phyloP scores from a whole-genome alignment of 1,140 invertebrate species.

The Lethocerus indicus region DNA sequence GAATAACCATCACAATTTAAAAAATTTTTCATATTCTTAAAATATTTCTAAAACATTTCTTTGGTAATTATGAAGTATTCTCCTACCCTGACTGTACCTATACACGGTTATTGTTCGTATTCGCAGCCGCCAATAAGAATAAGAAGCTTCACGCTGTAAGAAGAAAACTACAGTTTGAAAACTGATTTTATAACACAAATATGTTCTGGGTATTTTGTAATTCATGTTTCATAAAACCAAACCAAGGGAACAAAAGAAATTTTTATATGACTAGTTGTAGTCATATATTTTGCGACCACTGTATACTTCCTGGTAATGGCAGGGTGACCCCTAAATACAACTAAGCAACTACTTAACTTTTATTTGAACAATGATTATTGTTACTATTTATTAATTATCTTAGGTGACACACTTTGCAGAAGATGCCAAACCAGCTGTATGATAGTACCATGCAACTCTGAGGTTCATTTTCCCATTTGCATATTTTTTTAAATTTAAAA shows the following conservation, averaged over 20 bases:
- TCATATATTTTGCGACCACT: slow-evolving; percentile 6
- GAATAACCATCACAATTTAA: too few relatives aligned
- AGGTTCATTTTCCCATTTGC: neutral
- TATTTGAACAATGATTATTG: neutral
- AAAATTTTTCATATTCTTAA: too few relatives aligned
- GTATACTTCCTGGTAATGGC: slow-evolving; percentile 6
- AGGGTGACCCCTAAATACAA: too few relatives aligned
- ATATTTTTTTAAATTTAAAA: neutral
- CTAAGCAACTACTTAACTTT: too few relatives aligned
- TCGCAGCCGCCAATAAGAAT: slow-evolving; percentile 26
- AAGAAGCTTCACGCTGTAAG: too few relatives aligned
- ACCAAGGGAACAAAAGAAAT: slow-evolving; percentile 2
- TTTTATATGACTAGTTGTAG: slow-evolving; percentile 9
- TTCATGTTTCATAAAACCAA: neutral
- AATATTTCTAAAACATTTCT: too few relatives aligned
- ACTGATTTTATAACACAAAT: too few relatives aligned
- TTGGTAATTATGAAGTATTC: too few relatives aligned
- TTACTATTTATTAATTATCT: neutral
- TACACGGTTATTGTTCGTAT: slow-evolving; percentile 19
- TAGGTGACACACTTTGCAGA: neutral
- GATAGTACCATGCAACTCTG: neutral
- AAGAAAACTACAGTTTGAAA: too few relatives aligned
- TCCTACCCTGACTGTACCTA: neutral
- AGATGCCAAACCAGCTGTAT: neutral
- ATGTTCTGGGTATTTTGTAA: slow-evolving; percentile 18